phyloP scores from a whole-genome alignment of 2,888 invertebrate species.

The Phragmatobia fuliginosa region DNA sequence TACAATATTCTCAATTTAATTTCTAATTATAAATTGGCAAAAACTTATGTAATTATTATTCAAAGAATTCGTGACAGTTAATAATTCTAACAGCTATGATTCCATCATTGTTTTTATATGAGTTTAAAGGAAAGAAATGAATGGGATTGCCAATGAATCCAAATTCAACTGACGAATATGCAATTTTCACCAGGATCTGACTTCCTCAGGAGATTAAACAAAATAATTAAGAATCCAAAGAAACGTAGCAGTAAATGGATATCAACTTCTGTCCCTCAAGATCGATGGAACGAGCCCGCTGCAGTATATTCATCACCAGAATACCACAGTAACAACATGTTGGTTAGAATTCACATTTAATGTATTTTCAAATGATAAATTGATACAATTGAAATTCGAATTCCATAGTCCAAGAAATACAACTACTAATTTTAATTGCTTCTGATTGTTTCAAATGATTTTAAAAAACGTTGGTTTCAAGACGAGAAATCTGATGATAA shows the following conservation, averaged over 20 bases:
- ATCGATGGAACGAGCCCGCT: constrained; percentile 88
- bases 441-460: not conserved
- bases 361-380: not conserved
- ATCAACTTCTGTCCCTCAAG: constrained; percentile 91
- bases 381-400: not conserved
- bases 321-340: constrained; percentile 93
- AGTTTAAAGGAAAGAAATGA: too few species aligned
- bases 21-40: too few species aligned
- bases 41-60: too few species aligned
- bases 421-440: not conserved
- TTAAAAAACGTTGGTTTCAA: not conserved
- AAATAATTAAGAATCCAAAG: constrained; percentile 88
- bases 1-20: too few species aligned
- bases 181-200: constrained; percentile 80
- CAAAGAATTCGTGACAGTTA: too few species aligned
- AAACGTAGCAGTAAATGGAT: constrained; percentile 91
- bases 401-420: too few species aligned
- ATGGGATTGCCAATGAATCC: not conserved
- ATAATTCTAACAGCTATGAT: too few species aligned
- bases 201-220: constrained; percentile 85
- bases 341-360: constrained; percentile 73
- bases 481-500: not conserved
- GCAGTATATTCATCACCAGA: constrained; percentile 91
- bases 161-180: not conserved
- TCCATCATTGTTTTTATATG: too few species aligned